These are phyloP conservation scores for Keiferia lycopersicella DNA, from an alignment of 2,888 invertebrate genomes.

Conservation along the genomic window DNA sequence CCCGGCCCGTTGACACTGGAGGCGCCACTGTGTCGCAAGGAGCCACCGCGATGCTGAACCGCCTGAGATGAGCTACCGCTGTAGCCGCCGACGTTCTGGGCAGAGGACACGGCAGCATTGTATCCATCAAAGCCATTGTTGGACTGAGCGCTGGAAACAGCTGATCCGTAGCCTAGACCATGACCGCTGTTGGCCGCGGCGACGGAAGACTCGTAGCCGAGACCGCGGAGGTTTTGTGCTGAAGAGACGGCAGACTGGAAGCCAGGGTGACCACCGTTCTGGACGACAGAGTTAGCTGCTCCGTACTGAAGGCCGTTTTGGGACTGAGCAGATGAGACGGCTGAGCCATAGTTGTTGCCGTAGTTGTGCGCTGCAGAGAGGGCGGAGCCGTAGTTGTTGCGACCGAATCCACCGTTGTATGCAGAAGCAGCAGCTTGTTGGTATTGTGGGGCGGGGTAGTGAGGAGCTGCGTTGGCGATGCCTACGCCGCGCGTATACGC, in stretches of 20 bases:
- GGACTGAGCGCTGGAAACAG: conserved; percentile 50
- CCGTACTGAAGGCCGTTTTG: conserved; percentile 46
- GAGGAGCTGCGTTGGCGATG: conserved; percentile 52
- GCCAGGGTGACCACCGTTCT: conserved; percentile 40
- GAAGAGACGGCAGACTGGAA: conserved; percentile 48
- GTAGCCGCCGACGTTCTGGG: conserved; percentile 53
- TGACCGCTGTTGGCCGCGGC: conserved; percentile 39
- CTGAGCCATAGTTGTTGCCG: conserved; percentile 52
- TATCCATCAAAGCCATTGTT: conserved; percentile 42
- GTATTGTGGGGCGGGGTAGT: conserved; percentile 36
- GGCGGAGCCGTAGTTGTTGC: conserved; percentile 45
- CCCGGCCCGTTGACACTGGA: conserved; percentile 60
- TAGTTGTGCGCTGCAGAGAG: conserved; percentile 54
- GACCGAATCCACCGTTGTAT: conserved; percentile 40
- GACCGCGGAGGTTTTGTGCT: conserved; percentile 43
- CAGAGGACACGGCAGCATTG: conserved; percentile 54
- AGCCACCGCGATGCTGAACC: conserved; percentile 51
- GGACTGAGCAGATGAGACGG: conserved; percentile 54
- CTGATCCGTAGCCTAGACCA: conserved; percentile 44
- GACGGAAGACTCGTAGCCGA: conserved; percentile 43
- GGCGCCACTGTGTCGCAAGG: conserved; percentile 58
- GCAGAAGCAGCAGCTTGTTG: conserved; percentile 39
- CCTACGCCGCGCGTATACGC: conserved; percentile 60
- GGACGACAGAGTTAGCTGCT: conserved; percentile 44
- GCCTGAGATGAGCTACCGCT: conserved; percentile 59